Conservation (phyloP, 1,140 invertebrate genomes). For the Aphis gossypii region DNA sequence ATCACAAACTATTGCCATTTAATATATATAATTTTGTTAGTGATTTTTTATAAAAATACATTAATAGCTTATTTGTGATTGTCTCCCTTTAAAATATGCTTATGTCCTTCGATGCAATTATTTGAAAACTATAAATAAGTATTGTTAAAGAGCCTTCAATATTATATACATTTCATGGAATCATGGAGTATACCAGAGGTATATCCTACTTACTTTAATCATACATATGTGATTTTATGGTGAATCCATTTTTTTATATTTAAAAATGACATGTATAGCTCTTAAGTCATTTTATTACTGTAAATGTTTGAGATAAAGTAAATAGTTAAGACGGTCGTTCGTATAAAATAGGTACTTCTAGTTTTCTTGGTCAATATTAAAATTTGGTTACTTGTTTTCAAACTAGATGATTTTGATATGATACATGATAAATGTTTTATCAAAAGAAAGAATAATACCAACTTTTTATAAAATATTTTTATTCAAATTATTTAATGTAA, state of each 20-base stretch:
- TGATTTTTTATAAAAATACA: no score
- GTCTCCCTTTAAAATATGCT: no score
- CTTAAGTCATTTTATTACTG: neutral
- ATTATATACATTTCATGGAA: no score
- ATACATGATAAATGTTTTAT: neutral
- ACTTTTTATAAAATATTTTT: neutral
- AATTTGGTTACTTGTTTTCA: neutral
- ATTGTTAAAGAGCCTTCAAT: no score
- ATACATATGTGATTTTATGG: neutral
- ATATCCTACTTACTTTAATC: neutral
- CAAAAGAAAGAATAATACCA: neutral
- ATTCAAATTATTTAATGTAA: neutral
- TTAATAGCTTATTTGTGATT: no score
- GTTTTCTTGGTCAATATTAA: neutral
- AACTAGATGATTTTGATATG: neutral
- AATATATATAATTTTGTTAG: no score
- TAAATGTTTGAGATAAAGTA: neutral
- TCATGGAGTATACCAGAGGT: neutral
- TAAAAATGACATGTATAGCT: neutral
- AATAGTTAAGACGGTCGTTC: neutral
- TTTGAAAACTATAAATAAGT: no score
- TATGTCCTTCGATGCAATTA: no score
- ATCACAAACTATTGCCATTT: no score
- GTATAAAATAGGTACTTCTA: neutral
- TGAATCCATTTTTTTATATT: neutral